A percentile compares a stretch with the other conserved stretches of the same genome.
phyloP scores from a whole-genome alignment of 1,140 invertebrate species.

The Drosophila busckii region DNA sequence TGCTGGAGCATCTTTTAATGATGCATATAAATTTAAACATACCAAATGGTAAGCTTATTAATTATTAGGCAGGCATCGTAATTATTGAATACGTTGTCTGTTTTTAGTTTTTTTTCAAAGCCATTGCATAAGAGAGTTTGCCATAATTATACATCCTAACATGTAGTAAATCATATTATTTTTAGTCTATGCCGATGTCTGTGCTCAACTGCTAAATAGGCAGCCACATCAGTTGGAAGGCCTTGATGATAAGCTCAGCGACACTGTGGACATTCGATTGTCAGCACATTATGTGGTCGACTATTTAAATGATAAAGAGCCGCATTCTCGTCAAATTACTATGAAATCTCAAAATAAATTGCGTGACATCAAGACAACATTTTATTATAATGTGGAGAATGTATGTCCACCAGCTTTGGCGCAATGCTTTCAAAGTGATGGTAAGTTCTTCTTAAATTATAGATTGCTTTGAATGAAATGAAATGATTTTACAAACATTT shows the following conservation, averaged over 20 bases:
- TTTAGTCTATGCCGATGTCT: conserved; percentile 67
- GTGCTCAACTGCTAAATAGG: conserved; percentile 53
- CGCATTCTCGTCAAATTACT: conserved; percentile 57
- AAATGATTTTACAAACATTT: not conserved
- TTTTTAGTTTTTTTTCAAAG: too few relatives aligned
- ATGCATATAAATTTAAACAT: conserved; percentile 75
- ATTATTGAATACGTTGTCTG: too few relatives aligned
- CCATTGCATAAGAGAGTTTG: too few relatives aligned
- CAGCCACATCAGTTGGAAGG: conserved; percentile 36
- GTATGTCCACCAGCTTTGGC: conserved; percentile 62
- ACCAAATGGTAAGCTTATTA: conserved; percentile 51
- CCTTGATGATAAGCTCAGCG: conserved; percentile 54
- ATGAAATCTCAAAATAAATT: conserved; percentile 66
- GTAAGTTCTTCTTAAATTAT: conserved; percentile 13
- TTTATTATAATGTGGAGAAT: conserved; percentile 68
- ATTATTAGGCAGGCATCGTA: too few relatives aligned
- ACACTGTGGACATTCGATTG: conserved; percentile 65
- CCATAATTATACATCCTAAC: too few relatives aligned
- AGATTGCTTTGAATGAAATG: not conserved
- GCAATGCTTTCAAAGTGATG: conserved; percentile 58
- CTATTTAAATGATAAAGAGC: conserved; percentile 64
- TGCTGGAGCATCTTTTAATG: conserved; percentile 71
- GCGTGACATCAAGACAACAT: conserved; percentile 56
- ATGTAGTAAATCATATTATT: too few relatives aligned
- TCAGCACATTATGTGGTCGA: conserved; percentile 54